phyloP scores from a whole-genome alignment of 2,113 vertebrate species.

The Catharus bicknelli region DNA sequence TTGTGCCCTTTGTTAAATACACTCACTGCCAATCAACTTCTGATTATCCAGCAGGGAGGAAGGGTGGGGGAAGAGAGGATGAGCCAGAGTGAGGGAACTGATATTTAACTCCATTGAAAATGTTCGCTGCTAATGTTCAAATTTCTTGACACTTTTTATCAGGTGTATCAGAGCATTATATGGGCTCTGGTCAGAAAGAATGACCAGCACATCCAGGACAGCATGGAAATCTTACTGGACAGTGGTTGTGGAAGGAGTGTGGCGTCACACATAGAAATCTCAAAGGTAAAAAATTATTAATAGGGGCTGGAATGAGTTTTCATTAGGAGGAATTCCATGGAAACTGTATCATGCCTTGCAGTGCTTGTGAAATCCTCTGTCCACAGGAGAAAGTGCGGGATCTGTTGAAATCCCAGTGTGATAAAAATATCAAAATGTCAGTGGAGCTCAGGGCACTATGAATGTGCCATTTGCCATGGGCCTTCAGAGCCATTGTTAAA shows the following conservation, averaged over 20 bases:
- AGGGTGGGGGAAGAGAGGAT: not conserved
- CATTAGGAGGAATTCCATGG: not conserved
- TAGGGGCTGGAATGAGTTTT: not conserved
- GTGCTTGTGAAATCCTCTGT: not conserved
- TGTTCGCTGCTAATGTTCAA: not conserved
- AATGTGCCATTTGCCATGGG: not conserved
- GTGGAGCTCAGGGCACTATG: not conserved
- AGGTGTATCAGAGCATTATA: not conserved
- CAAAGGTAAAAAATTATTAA: not conserved
- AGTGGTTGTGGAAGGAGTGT: not conserved
- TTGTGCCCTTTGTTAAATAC: not conserved
- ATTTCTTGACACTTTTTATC: not conserved
- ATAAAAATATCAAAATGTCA: slow-evolving; percentile 45
- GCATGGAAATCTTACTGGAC: not conserved
- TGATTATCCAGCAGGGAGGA: not conserved
- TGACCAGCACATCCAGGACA: not conserved
- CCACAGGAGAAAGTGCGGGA: not conserved
- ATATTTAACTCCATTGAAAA: not conserved
- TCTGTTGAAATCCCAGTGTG: slow-evolving; percentile 20
- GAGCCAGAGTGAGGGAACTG: not conserved
- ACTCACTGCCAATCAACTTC: not conserved
- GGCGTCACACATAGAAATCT: not conserved
- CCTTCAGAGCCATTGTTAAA: not conserved
- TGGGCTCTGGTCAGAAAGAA: not conserved
- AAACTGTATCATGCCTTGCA: not conserved